phyloP scores from a whole-genome alignment of 1,140 invertebrate genomes.

The Bathynomus jamesi region DNA sequence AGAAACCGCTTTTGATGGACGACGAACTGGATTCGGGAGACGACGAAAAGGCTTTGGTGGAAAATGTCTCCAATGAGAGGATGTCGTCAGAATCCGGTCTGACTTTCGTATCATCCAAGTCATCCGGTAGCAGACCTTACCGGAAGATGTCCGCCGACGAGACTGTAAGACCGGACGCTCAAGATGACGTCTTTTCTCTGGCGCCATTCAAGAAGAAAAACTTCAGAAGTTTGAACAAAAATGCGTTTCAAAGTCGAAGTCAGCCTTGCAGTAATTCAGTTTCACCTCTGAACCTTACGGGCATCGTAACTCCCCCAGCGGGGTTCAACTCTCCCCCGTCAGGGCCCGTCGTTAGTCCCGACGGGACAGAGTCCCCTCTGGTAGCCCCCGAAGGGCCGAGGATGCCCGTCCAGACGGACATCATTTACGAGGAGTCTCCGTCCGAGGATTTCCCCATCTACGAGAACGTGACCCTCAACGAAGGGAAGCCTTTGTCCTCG shows the following conservation, averaged over 20 bases:
- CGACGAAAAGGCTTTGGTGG: conserved; percentile 39
- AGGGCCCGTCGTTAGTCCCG: conserved; percentile 12
- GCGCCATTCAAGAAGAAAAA: conserved; percentile 56
- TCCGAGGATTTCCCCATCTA: conserved; percentile 38
- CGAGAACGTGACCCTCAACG: conserved; percentile 35
- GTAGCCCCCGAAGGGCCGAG: too few relatives aligned
- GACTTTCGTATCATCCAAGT: conserved; percentile 15
- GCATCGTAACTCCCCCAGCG: conserved; percentile 20
- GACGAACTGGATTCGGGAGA: conserved; percentile 65
- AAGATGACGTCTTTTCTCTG: conserved; percentile 61
- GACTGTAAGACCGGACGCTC: conserved; percentile 23
- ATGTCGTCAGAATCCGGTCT: not conserved
- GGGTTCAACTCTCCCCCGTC: conserved; percentile 20
- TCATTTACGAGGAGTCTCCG: conserved; percentile 35
- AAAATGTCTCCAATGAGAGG: not conserved
- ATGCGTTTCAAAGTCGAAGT: conserved; percentile 34
- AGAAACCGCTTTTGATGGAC: conserved; percentile 65
- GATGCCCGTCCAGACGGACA: conserved; percentile 27
- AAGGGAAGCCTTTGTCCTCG: conserved; percentile 14
- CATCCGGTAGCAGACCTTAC: conserved; percentile 11
- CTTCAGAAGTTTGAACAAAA: not conserved
- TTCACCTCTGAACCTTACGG: conserved; percentile 34
- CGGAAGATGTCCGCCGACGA: conserved; percentile 31
- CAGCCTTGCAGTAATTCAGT: conserved; percentile 38
- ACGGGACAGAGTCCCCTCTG: conserved; percentile 12